Base-by-base conservation (phyloP, 2,888 invertebrate genomes). In the Rhagium mordax region DNA sequence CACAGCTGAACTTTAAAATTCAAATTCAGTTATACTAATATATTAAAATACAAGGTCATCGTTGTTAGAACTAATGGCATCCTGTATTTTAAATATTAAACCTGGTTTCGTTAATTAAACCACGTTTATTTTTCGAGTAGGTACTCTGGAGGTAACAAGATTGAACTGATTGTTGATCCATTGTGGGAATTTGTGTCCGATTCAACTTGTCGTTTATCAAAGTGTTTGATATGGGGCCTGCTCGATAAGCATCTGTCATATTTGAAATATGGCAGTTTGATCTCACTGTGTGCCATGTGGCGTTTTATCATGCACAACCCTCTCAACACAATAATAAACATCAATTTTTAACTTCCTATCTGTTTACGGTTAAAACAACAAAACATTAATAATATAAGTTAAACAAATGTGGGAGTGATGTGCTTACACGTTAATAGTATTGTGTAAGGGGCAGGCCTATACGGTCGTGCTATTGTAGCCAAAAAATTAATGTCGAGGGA, bases 161-260 rank as follows among this genome's bases (percentile, higher is more conserved):
- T 1, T 55, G 2, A 24, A 24, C 7, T 21, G 57, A 57, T 13
- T 13, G 51, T 3, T 4, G 7, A n/a, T 10, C 6, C 24, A 21
- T 57, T 24, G 33, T 33, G 59, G 59, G 13, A 59, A 27, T 27
- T 55, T 33, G 16, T 59, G 7, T 16, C 33, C 16, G 24, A 27
- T 33, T 27, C 8, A 59, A 27, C 33, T 33, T 59, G 59, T 59
- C 33, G 59, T 59, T 59, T 18, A 59, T 59, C 59, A 59, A 59
- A 4, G 16, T 13, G 8, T 15, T 24, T 55, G 55, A 24, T 55
- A 24, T 15, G n/a, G 2, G 6, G 27, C 16, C 6, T 59, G 55
- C 16, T 27, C 33, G 59, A 59, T 59, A 59, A 59, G 18, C 59
- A 27, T 7, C 29, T 59, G 59, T 59, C 59, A 59, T 33, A 51